Base-by-base conservation (phyloP, 2,888 invertebrate genomes). In the Leucophora obtusa region DNA sequence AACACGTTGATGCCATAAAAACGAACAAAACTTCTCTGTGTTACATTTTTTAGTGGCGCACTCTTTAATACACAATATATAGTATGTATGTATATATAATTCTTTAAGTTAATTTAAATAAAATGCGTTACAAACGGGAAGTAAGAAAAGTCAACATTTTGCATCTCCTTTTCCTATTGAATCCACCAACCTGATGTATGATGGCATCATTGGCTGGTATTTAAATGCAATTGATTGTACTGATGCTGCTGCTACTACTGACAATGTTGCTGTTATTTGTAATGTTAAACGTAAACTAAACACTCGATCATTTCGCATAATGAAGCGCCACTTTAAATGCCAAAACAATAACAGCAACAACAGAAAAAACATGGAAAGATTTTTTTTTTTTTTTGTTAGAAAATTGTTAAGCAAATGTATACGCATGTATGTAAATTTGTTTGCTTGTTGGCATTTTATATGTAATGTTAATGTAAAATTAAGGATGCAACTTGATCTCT, bases 271-370 rank as follows among this genome's bases (percentile, higher is more conserved):
- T 76, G 65, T 68, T 82, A 74, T 76, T 82, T 79, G 82, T 76
- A 73, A 75, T 76, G 78, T 81, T 75, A 77, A 79, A 74, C 82
- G 75, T 71, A 75, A 79, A 74, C 76, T 79, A 82, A 81, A 80
- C 82, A 83, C 82, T 83, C 83, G 83, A 82, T 84, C 83, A 83
- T 83, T 82, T 82, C 80, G 83, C 82, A 83, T 84, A 84, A 84
- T 84, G 83, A 84, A 84, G 84, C 84, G 84, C 84, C 84, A 84
- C 84, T 84, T 84, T 82, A 83, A 84, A 84, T 83, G 81, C 84
- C 84, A 84, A 83, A 76, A 56, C 56, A 58, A 68, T 35, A 72
- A 74, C 77, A 77, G 62, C 80, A 65, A 76, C 75, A 66, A 62
- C 50, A 74, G 63, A 66, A 70, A 63, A 17, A 33, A 6, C 33